Evolutionary conservation across 2,888 invertebrate species (phyloP), one percentile per base, ranked within the genome.

Genomic region (Anaspis maculata): DNA sequence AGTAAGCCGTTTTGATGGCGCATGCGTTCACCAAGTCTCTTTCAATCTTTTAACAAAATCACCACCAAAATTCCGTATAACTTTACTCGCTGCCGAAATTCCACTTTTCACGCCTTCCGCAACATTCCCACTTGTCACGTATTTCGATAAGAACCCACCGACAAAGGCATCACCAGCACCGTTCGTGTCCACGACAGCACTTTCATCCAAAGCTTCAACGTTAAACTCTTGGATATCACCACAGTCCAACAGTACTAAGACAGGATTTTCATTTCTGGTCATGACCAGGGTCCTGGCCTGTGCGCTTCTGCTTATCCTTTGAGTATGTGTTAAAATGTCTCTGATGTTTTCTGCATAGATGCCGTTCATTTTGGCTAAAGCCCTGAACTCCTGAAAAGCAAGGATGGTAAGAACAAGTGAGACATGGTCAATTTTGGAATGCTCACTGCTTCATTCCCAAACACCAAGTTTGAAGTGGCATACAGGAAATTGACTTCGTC

Each of bases 101-200:
- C n/a, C n/a, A n/a, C n/a, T n/a, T n/a, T n/a, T n/a, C n/a, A n/a
- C n/a, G n/a, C n/a, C n/a, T n/a, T n/a, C n/a, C n/a, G n/a, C n/a
- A n/a, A n/a, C n/a, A n/a, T n/a, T n/a, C n/a, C n/a, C n/a, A n/a
- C n/a, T n/a, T n/a, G n/a, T n/a, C n/a, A n/a, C n/a, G n/a, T n/a
- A n/a, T 6, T 19, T 19, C 19, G 47, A 42, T 22, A 54, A 34
- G 34, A 49, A 54, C 10, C 51, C 54, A 3, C 51, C 56, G 19
- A 49, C 49, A 34, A 56, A 56, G 3, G 49, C 51, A 34, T 56
- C 56, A 3, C 56, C 56, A n/a, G 56, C 56, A 11, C 52, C 54
- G 24, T 41, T 51, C 0, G 53, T 53, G 36, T 56, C 49, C 3
- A 46, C 36, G 15, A 49, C 37, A 30, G 39, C 25, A 1, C 31